Base-by-base conservation (phyloP, 2,113 vertebrate genomes). In the Ellobius talpinus region DNA sequence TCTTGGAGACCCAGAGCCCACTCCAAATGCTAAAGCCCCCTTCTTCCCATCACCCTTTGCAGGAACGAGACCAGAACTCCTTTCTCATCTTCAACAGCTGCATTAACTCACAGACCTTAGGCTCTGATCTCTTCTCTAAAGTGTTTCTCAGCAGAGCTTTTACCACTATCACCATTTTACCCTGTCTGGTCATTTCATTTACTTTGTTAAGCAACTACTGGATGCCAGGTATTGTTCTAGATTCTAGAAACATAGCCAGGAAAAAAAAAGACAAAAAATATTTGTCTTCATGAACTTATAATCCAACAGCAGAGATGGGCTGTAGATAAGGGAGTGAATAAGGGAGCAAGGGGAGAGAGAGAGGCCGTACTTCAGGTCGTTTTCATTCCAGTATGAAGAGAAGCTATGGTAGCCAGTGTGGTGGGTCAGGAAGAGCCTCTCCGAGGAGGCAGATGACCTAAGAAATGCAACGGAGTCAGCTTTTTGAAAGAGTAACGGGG, bases 161-260 rank as follows among this genome's bases (percentile, higher is more conserved):
- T 73, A 61, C 39, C 66, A 29, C 33, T 58, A 72, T 58, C n/a
- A 24, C 52, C 79, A 58, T 81, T 58, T 16, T 58, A 58, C n/a
- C n/a, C n/a, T 58, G 24, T 24, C 36, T 39, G 52, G 36, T 58
- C 36, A 58, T 14, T 39, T 61, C 8, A 31, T 77, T 70, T 72
- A 72, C 36, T 9, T 39, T 87, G 52, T 47, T 92, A 24, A 36
- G 7, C 7, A 58, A 12, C 33, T 77, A 21, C 31, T 72, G 24
- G 87, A 63, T 47, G 23, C 39, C 73, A 91, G 19, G 33, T 6
- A 63, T 42, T 73, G 39, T 92, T 93, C 39, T 94, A 96, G 82
- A 70, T 81, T 73, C 36, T 39, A 31, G n/a, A 39, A 39, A 90
- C 14, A 50, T 19, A 78, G 33, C 33, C 52, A 74, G 63, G 47